A percentile compares a stretch with the other conserved stretches of the same genome.
phyloP scores from a whole-genome alignment of 2,888 invertebrate species.

The Epistrophe eligans region DNA sequence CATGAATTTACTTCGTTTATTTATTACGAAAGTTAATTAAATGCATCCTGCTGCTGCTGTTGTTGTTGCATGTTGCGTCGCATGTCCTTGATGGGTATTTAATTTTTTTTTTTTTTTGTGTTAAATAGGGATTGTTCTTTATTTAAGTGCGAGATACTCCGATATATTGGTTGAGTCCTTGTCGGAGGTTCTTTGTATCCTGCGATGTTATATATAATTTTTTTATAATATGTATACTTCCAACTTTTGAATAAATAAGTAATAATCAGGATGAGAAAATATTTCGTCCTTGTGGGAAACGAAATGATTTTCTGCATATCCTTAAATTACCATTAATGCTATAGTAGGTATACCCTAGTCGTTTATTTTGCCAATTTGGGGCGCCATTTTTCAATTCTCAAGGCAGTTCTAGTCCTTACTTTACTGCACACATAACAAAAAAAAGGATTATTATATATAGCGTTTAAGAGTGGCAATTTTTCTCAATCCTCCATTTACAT shows the following conservation, averaged over 20 bases:
- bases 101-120: background rate
- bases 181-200: background rate
- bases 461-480: slow-evolving; percentile 66
- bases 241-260: slow-evolving; percentile 71
- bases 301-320: slow-evolving; percentile 46
- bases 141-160: background rate
- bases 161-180: slow-evolving; percentile 10
- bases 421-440: background rate
- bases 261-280: slow-evolving; percentile 69
- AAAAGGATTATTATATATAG: slow-evolving; percentile 43
- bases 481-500: slow-evolving; percentile 8
- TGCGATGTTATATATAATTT: background rate
- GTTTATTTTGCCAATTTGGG: slow-evolving; percentile 19
- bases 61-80: slow-evolving; percentile 12
- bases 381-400: slow-evolving; percentile 14
- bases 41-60: slow-evolving; percentile 70
- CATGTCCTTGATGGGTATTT: slow-evolving; percentile 36
- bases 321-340: slow-evolving; percentile 70
- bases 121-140: background rate
- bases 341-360: slow-evolving; percentile 35
- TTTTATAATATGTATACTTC: slow-evolving; percentile 45
- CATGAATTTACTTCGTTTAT: slow-evolving; percentile 55
- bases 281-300: slow-evolving; percentile 53
- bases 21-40: slow-evolving; percentile 75
- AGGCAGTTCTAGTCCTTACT: slow-evolving; percentile 45